phyloP scores from a whole-genome alignment of 2,888 invertebrate genomes.

The Drosophila mimetica region DNA sequence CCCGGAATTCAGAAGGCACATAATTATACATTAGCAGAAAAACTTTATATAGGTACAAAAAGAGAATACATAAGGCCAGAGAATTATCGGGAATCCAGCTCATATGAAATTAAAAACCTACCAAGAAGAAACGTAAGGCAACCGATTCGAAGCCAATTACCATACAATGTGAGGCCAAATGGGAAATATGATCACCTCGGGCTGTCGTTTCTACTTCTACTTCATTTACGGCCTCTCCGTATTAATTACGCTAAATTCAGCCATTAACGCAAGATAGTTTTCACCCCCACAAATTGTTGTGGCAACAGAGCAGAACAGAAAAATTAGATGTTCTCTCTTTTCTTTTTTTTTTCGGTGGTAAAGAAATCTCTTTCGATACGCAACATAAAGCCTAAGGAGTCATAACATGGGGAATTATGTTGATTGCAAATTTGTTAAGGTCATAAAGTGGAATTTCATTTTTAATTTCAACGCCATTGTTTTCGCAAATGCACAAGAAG shows the following conservation, averaged over 20 bases:
- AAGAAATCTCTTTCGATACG: constrained; percentile 49
- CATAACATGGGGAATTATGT: constrained; percentile 75
- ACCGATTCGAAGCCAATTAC: constrained; percentile 49
- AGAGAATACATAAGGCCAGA: constrained; percentile 4
- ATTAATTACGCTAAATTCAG: constrained; percentile 76
- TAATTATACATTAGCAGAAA: constrained; percentile 34
- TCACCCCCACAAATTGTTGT: constrained; percentile 74
- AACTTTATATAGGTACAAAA: background rate
- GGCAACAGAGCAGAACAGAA: constrained; percentile 69
- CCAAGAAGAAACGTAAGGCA: constrained; percentile 18
- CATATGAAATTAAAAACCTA: constrained; percentile 31
- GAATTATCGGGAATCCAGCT: constrained; percentile 39
- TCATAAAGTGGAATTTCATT: constrained; percentile 79
- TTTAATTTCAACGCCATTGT: constrained; percentile 81
- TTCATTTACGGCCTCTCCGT: constrained; percentile 30
- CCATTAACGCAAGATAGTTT: constrained; percentile 78
- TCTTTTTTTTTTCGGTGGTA: constrained; percentile 1
- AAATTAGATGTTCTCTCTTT: constrained; percentile 4
- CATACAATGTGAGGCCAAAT: constrained; percentile 58
- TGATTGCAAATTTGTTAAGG: constrained; percentile 81
- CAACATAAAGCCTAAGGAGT: constrained; percentile 67
- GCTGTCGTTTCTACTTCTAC: constrained; percentile 14
- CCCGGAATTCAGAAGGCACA: constrained; percentile 15
- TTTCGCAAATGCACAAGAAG: constrained; percentile 21
- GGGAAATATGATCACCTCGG: constrained; percentile 34